Percentiles rank a stretch among this genome's conserved stretches.
Evolutionary conservation across 2,888 invertebrate species (phyloP).

Genomic region (Vesta saturnalis): DNA sequence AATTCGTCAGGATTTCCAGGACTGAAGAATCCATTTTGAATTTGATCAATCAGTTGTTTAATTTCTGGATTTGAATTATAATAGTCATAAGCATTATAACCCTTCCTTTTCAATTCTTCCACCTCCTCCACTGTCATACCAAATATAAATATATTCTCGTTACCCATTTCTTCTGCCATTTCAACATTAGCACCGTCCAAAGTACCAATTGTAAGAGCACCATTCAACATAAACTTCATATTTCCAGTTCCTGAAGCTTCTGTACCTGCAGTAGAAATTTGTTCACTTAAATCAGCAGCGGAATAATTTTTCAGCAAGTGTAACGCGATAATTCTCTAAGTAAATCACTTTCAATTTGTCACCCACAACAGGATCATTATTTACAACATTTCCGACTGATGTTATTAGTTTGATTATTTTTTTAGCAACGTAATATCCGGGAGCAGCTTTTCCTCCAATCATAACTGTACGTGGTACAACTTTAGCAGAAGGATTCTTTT

Average conservation of each 20-base stretch:
- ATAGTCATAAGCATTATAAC: conserved; percentile 94
- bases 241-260: conserved; percentile 99
- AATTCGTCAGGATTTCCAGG: conserved; percentile 92
- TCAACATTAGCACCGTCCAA: conserved; percentile 99
- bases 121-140: conserved; percentile 91
- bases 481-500: conserved; percentile 85
- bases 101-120: conserved; percentile 75
- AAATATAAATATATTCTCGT: conserved; percentile 97
- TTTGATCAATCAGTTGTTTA: conserved; percentile 95
- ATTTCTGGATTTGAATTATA: conserved; percentile 92
- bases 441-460: conserved; percentile 98
- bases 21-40: conserved; percentile 95
- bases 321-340: conserved; percentile 98
- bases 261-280: conserved; percentile 99
- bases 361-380: conserved; percentile 98
- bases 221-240: conserved; percentile 99
- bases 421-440: conserved; percentile 98
- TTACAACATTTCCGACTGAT: conserved; percentile 91
- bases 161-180: conserved; percentile 98
- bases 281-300: conserved; percentile 97
- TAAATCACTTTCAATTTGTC: conserved; percentile 94
- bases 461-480: conserved; percentile 95
- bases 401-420: conserved; percentile 98
- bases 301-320: conserved; percentile 97
- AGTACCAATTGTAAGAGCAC: conserved; percentile 98